A percentile compares a stretch with the other conserved stretches of the same genome.
Conservation (phyloP, 2,888 invertebrate species). For the Thymelicus lineola region DNA sequence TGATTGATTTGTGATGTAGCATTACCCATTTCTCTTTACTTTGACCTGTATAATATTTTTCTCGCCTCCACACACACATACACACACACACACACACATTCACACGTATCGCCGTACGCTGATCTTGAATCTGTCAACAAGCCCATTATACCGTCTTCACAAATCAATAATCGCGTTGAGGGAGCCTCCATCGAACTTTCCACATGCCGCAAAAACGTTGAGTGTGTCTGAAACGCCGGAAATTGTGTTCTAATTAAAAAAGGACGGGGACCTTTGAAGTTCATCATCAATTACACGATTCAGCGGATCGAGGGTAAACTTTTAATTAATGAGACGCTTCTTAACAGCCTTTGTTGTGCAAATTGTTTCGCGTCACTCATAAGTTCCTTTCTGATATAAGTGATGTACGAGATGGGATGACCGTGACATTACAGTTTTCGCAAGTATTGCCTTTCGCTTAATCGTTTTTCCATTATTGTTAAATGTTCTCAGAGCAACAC, state of each 20-base stretch:
- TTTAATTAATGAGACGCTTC: slow-evolving; percentile 42
- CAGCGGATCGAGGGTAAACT: slow-evolving; percentile 41
- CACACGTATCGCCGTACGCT: background rate
- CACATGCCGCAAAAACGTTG: slow-evolving; percentile 11
- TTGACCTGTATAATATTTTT: background rate
- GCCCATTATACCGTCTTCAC: background rate
- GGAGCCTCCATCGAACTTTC: background rate
- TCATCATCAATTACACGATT: slow-evolving; percentile 44
- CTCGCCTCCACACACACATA: background rate
- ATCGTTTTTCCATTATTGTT: background rate
- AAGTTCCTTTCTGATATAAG: slow-evolving; percentile 18
- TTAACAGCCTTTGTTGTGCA: slow-evolving; percentile 29
- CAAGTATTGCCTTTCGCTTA: background rate
- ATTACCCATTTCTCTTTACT: background rate
- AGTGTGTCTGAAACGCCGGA: slow-evolving; percentile 29
- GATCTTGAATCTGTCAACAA: background rate
- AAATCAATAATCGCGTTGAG: background rate
- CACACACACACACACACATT: background rate
- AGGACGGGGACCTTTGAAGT: slow-evolving; percentile 40
- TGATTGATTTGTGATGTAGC: background rate
- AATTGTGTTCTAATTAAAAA: slow-evolving; percentile 44
- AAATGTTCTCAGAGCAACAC: too few species aligned
- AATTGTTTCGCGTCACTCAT: slow-evolving; percentile 32
- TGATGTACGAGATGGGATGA: slow-evolving; percentile 1
- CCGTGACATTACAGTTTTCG: background rate